Evolutionary conservation across 2,797 vertebrate species (phyloP).

Genomic region (Peromyscus nudipes): DNA sequence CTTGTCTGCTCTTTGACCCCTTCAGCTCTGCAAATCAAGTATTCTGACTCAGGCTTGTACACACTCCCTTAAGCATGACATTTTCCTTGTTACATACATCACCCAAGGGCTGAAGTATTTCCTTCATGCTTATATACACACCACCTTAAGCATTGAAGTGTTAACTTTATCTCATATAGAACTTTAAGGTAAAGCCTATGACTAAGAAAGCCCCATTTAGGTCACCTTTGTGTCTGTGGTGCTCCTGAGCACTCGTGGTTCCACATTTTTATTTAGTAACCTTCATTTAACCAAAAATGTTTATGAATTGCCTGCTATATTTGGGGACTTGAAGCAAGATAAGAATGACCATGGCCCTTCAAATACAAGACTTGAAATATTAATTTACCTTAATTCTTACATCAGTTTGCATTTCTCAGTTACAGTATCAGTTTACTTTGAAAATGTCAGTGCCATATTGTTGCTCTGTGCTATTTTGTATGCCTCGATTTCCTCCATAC

Average conservation of each 20-base stretch:
- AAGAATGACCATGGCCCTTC: conserved; percentile 18
- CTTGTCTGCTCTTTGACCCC: background rate
- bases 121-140: background rate
- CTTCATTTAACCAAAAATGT: background rate
- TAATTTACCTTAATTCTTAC: conserved; percentile 23
- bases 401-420: background rate
- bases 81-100: background rate
- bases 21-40: background rate
- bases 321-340: conserved; percentile 25
- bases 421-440: conserved; percentile 1
- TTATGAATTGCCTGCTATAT: background rate
- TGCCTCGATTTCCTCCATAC: conserved; percentile 75
- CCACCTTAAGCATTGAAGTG: background rate
- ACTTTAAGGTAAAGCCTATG: conserved; percentile 11
- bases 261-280: conserved; percentile 10
- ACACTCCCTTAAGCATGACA: background rate
- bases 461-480: conserved; percentile 45
- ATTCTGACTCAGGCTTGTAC: conserved; percentile 25
- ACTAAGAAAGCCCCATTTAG: conserved; percentile 9
- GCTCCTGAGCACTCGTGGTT: background rate
- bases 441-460: background rate
- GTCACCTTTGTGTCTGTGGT: background rate
- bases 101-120: background rate
- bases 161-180: background rate
- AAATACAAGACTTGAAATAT: background rate